Base-by-base conservation (phyloP, 1,140 invertebrate species). In the Propsilocerus akamusi region DNA sequence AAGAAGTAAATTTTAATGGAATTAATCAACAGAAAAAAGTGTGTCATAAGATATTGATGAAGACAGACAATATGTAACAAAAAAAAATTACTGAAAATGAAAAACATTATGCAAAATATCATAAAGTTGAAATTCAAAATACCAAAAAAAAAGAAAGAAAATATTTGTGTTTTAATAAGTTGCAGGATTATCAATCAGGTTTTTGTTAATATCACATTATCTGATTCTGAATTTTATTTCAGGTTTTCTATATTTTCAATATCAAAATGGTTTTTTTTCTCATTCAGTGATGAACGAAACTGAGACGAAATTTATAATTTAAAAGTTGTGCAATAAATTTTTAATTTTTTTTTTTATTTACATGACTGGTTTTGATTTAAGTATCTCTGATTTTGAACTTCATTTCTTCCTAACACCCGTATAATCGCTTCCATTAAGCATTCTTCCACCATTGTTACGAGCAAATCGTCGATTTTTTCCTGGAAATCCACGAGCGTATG, bases 401-500 rank as follows among this genome's bases (percentile, higher is more conserved):
- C 26, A 49, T 66, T 69, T 60, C 68, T 63, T 67, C 68, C 65
- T 68, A 66, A 66, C 57, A 66, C 66, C 59, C 68, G 60, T 58
- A 67, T 64, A 57, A 69, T 68, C 55, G 64, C 60, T 67, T 68
- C 65, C 54, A 62, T 59, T 48, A 67, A 67, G 54, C 68, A n/a
- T 63, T 12, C 12, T 30, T 7, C 6, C 26, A 30, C 26, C 26
- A 30, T 30, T 12, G 12, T 30, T 7, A 30, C 20, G 23, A 12
- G 23, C 46, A 47, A 46, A 57, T 57, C 32, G 64, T 50, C 66
- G 65, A 37, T 62, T 70, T 68, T 77, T 78, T 56, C 70, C 76
- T 32, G 82, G 83, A 60, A 80, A 82, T n/a, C 84, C 84, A 66
- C 80, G 73, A 24, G 84, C 83, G 69, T 82, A 88, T 6, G 86